Evolutionary conservation across 2,113 vertebrate genomes (phyloP), one percentile per base, ranked within the genome.

Genomic region (Cebus imitator): DNA sequence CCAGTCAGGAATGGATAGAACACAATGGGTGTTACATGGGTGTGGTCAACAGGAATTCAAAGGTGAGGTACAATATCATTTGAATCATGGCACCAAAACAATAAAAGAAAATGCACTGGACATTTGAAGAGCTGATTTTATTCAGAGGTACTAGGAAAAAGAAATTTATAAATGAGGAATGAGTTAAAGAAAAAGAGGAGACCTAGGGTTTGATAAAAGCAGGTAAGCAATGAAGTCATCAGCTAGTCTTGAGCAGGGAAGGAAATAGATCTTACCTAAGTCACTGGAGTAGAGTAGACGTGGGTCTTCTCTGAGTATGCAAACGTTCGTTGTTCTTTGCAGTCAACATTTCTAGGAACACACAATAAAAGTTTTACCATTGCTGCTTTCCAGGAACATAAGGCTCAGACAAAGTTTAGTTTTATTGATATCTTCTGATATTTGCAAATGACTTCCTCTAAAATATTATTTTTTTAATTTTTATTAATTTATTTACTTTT

Each of bases 1-100:
- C 2, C 18, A 5, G 4, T 50, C 25, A 30, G 66, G 27, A 75
- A 45, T 4, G 5, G 16, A 52, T 14, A 52, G 43, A 43, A 13
- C 20, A 30, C 40, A 30, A 58, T 52, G 7, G 12, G 10, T 52
- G 1, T 61, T 21, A 21, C 1, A 6, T 17, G 2, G 10, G 3
- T 85, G 25, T 27, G 43, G 37, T n/a, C 23, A 52, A 92, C 1
- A 1, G 37, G 9, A 55, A 48, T 30, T 30, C 12, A 32, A 16
- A 66, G 20, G 45, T 64, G 23, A 83, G 13, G 35, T 57, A 27
- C 55, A 72, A n/a, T 13, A 25, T 11, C 23, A 10, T 37, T 68
- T 4, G 20, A 82, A 25, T 8, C 57, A 73, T 18, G n/a, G 16
- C 25, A 72, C 45, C 11, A 23, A 57, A 55, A 73, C 20, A 27